These are phyloP conservation scores for Daboia siamensis DNA, from an alignment of 2,113 vertebrate species.

Conservation along the genomic window DNA sequence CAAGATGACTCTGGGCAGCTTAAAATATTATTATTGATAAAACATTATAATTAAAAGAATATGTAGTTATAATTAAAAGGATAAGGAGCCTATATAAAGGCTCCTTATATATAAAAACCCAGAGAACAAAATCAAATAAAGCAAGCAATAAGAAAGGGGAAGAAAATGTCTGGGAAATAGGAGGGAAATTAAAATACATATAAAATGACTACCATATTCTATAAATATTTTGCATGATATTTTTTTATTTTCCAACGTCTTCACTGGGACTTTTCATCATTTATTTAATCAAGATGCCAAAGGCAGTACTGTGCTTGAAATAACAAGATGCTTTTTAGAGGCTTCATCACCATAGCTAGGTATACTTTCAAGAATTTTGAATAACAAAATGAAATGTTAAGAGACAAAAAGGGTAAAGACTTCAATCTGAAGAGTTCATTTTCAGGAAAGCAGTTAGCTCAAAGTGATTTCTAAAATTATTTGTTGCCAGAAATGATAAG, in stretches of 20 bases:
- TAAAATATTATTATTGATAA: too few species aligned
- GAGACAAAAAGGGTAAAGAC: conserved; percentile 22
- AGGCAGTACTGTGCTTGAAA: neutral
- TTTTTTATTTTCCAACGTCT: neutral
- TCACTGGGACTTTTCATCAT: conserved; percentile 1
- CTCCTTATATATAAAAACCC: too few species aligned
- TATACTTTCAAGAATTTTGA: conserved; percentile 41
- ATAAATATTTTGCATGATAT: neutral
- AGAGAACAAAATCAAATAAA: neutral
- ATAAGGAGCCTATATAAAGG: too few species aligned
- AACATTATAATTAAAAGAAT: too few species aligned
- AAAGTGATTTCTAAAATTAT: neutral
- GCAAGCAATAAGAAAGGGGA: neutral
- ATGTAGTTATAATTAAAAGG: too few species aligned
- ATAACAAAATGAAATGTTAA: conserved; percentile 35
- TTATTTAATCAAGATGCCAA: neutral
- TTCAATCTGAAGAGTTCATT: conserved; percentile 28
- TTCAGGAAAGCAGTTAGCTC: conserved; percentile 44
- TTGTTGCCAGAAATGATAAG: conserved; percentile 31
- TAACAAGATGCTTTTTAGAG: conserved; percentile 8
- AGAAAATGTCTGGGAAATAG: neutral
- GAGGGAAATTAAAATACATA: neutral
- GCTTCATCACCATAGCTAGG: conserved; percentile 12
- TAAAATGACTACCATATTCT: neutral
- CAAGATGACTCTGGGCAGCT: neutral